A percentile compares a stretch with the other conserved stretches of the same genome.
Conservation (phyloP, 2,888 invertebrate genomes). For the Lithophane leautieri region DNA sequence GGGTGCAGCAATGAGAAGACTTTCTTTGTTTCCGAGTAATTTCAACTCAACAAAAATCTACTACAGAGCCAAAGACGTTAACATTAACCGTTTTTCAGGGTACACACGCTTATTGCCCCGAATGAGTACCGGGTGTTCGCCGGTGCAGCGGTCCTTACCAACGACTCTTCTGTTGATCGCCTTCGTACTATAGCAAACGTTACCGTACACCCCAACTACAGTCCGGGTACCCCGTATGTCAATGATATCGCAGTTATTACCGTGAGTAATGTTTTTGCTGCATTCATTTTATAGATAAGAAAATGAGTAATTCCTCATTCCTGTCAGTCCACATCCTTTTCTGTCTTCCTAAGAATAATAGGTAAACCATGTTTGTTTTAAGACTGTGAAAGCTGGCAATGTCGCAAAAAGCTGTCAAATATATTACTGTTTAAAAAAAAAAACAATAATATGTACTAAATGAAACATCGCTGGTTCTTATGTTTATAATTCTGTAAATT, state of each 20-base stretch:
- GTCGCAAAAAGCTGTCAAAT: too few relatives aligned
- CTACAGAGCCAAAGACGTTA: neutral
- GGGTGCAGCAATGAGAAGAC: neutral
- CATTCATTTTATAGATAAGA: too few relatives aligned
- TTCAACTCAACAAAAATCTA: neutral
- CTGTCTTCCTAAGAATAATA: too few relatives aligned
- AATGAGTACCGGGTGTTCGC: constrained; percentile 66
- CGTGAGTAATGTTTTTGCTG: constrained; percentile 63
- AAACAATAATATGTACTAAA: too few relatives aligned
- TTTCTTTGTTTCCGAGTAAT: neutral
- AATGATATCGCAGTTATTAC: constrained; percentile 71
- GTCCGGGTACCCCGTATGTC: constrained; percentile 33
- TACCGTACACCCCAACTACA: constrained; percentile 66
- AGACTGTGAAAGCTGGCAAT: neutral
- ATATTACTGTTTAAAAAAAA: too few relatives aligned
- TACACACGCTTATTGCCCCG: constrained; percentile 23
- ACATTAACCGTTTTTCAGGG: constrained; percentile 45
- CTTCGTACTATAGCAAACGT: constrained; percentile 63
- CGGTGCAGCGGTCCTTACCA: constrained; percentile 61
- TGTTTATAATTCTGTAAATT: too few relatives aligned
- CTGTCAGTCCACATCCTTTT: neutral
- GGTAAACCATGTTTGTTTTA: neutral
- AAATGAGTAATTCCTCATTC: neutral
- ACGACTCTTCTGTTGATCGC: constrained; percentile 53
- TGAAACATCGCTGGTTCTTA: too few relatives aligned